These are phyloP conservation scores for Amphiprion clarkii DNA, from an alignment of 2,797 vertebrate species.

Conservation along the genomic window DNA sequence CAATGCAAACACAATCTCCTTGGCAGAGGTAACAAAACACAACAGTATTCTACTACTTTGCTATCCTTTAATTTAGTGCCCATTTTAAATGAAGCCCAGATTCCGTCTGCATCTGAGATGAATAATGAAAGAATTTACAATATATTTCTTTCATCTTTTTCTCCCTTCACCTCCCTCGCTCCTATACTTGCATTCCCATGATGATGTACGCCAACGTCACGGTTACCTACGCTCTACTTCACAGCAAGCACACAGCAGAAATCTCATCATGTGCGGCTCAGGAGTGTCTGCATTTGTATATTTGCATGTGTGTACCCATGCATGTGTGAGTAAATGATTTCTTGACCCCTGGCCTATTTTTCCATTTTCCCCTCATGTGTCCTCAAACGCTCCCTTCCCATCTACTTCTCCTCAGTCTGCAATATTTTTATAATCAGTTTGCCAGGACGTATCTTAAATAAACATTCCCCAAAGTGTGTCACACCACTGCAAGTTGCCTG, in stretches of 20 bases:
- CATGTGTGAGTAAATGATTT: conserved; percentile 22
- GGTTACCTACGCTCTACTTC: conserved; percentile 54
- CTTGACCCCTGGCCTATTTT: conserved; percentile 24
- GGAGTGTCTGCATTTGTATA: conserved; percentile 12
- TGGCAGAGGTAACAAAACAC: too few species aligned
- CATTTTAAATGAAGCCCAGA: not conserved
- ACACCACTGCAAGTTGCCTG: conserved; percentile 14
- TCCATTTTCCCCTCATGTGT: not conserved
- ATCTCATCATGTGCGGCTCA: conserved; percentile 4
- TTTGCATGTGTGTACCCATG: conserved; percentile 17
- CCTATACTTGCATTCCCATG: conserved; percentile 23
- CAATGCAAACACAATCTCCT: too few species aligned
- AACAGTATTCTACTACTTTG: conserved; percentile 1
- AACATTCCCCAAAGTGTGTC: conserved; percentile 9
- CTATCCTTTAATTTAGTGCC: not conserved
- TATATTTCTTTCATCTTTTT: not conserved
- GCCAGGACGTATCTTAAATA: conserved; percentile 12
- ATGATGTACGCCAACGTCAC: conserved; percentile 17
- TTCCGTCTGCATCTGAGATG: not conserved
- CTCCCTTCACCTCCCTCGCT: conserved; percentile 14
- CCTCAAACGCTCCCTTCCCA: conserved; percentile 5
- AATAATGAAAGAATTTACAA: conserved; percentile 10
- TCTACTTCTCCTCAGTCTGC: not conserved
- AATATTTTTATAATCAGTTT: conserved; percentile 14
- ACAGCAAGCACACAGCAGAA: conserved; percentile 26